Conservation (phyloP, 2,113 vertebrate genomes). For the Artemisiospiza belli region DNA sequence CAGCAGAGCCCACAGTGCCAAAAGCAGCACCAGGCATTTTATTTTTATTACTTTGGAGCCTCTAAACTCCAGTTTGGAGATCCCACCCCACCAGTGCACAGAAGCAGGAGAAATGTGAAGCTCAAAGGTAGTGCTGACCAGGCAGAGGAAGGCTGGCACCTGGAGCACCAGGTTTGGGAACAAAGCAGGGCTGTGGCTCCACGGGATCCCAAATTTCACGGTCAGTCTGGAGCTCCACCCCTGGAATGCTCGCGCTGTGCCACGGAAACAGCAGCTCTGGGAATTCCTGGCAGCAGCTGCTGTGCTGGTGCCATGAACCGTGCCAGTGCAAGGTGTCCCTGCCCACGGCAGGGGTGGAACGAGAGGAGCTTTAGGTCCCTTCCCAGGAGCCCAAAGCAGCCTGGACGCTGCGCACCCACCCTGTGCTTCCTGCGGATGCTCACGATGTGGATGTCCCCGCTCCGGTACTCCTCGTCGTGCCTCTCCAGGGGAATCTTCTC, state of each 20-base stretch:
- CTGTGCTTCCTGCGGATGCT: constrained; percentile 74
- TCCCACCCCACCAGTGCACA: too few species aligned
- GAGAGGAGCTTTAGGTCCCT: background rate
- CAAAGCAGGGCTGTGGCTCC: background rate
- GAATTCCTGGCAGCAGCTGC: background rate
- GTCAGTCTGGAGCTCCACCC: background rate
- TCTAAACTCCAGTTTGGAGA: background rate
- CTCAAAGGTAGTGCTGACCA: background rate
- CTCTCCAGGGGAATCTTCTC: constrained; percentile 85
- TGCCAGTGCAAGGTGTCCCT: background rate
- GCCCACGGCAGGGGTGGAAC: background rate
- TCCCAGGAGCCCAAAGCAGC: background rate
- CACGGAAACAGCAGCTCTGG: background rate
- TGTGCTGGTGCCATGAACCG: background rate
- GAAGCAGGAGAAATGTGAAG: background rate
- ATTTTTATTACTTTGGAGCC: background rate
- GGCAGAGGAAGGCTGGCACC: background rate
- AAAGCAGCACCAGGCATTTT: background rate
- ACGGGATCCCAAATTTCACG: background rate
- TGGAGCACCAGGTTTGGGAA: background rate
- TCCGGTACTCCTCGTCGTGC: constrained; percentile 91
- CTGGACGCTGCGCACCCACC: background rate
- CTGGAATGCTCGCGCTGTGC: rapidly evolving
- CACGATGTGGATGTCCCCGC: constrained; percentile 92
- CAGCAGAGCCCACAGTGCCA: background rate